Base-by-base conservation (phyloP, 2,113 vertebrate genomes). In the Aldabrachelys gigantea region DNA sequence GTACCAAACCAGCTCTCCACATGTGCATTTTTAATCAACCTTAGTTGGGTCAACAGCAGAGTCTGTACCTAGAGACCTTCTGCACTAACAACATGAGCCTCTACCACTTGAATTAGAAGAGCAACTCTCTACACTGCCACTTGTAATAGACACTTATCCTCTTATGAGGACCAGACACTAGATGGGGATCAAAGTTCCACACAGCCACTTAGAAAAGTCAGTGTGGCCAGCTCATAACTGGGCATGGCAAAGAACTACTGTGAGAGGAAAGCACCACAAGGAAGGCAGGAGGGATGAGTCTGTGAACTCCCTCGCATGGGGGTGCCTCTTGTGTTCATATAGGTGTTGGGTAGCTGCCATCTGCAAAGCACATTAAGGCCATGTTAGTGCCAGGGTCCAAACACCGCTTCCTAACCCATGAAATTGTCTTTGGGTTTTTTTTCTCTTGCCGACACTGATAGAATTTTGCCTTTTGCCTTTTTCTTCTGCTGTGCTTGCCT, bases 341-440 rank as follows among this genome's bases (percentile, higher is more conserved):
- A 78, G 24, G 41, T 47, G 41, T 8, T 47, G 41, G 75, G 24
- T 44, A 10, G 41, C 41, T 78, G 41, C 75, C 75, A 76, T 78
- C 25, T 27, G 24, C 22, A 21, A 75, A 24, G 9, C 38, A 75
- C 35, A 41, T 38, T 41, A 41, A 75, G 38, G 38, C 5, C 0
- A 8, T 3, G 84, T 75, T 22, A 44, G 1, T 52, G 50, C 49
- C 2, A 0, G 11, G 29, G 10, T 54, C 85, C 24, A 1, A 44
- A 3, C 86, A 2, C 2, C 80, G 29, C 82, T 94, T 89, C 83
- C 52, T 1, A 1, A 12, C 1, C 83, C 88, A 81, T 88, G 85
- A 2, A 91, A 94, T 95, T 53, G 91, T 83, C 95, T 82, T 91
- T 87, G 90, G 57, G 50, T 82, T 82, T 82, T 57, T 76, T 91